Percentiles rank a stretch among this genome's conserved stretches.
Evolutionary conservation across 2,888 invertebrate genomes (phyloP).

Genomic region (Chalcis sispes): DNA sequence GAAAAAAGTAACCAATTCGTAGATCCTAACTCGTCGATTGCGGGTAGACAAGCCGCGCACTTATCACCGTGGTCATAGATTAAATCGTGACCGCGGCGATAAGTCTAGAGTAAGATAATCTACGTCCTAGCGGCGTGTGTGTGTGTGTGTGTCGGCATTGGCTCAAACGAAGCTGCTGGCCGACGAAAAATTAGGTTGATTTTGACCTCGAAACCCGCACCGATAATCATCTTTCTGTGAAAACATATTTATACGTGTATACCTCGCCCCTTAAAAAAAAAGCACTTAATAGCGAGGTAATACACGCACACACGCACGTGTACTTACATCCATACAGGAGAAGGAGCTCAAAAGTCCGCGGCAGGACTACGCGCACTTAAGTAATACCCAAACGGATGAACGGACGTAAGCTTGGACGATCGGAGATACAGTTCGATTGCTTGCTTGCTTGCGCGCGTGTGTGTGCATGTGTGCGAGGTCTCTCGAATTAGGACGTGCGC

Average conservation of each 20-base stretch:
- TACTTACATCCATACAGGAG: background rate
- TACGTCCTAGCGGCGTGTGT: too few relatives aligned
- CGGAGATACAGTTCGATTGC: too few relatives aligned
- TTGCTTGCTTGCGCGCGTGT: background rate
- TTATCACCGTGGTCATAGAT: too few relatives aligned
- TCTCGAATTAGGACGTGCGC: conserved; percentile 36
- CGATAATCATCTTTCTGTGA: background rate
- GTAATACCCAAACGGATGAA: too few relatives aligned
- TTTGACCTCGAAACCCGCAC: conserved; percentile 12
- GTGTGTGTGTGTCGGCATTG: too few relatives aligned
- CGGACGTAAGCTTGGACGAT: conserved; percentile 23
- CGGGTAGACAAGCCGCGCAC: background rate
- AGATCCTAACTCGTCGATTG: conserved; percentile 4
- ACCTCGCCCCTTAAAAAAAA: background rate
- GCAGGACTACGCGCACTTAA: conserved; percentile 23
- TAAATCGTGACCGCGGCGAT: background rate
- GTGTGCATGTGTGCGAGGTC: background rate
- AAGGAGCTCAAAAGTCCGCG: background rate
- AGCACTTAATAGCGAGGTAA: background rate
- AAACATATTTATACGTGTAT: conserved; percentile 9
- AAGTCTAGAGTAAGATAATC: too few relatives aligned
- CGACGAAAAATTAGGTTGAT: conserved; percentile 49
- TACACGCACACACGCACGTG: too few relatives aligned
- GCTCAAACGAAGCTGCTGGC: too few relatives aligned
- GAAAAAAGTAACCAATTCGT: conserved; percentile 7